Percentiles rank a stretch among this genome's conserved stretches.
These are phyloP conservation scores for Drosophila lacicola DNA, from an alignment of 2,888 invertebrate genomes.

Conservation along the genomic window DNA sequence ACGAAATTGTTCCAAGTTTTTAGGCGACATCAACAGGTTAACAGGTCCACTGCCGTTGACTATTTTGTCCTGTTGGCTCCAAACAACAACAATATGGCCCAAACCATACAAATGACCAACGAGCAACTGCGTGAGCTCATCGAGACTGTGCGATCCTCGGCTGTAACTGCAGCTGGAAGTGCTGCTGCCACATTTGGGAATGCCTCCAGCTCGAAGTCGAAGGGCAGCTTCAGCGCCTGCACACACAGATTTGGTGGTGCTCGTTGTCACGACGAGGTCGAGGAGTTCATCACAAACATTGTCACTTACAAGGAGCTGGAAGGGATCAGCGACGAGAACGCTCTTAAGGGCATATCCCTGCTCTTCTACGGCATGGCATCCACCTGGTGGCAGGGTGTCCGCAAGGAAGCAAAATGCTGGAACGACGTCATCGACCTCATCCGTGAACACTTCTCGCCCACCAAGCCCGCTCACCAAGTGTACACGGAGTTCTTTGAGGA, in stretches of 20 bases:
- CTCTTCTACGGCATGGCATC: slow-evolving; percentile 78
- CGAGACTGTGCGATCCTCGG: slow-evolving; percentile 1
- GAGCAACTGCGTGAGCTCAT: slow-evolving; percentile 16
- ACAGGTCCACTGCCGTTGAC: background rate
- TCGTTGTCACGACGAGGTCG: slow-evolving; percentile 81
- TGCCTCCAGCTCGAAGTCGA: slow-evolving; percentile 49
- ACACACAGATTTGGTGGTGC: slow-evolving; percentile 70
- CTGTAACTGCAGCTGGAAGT: background rate
- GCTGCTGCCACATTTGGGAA: background rate
- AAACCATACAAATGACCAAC: slow-evolving; percentile 13
- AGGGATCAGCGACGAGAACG: slow-evolving; percentile 79
- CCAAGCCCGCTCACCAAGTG: slow-evolving; percentile 82
- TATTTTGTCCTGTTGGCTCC: background rate
- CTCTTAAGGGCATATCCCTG: slow-evolving; percentile 80
- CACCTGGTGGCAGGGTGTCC: slow-evolving; percentile 84
- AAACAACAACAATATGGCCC: background rate
- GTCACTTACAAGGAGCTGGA: slow-evolving; percentile 82
- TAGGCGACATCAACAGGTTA: background rate
- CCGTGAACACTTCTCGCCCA: slow-evolving; percentile 82
- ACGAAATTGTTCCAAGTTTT: background rate
- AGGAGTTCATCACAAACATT: slow-evolving; percentile 80
- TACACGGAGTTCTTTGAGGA: slow-evolving; percentile 82
- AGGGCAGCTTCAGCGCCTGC: slow-evolving; percentile 80
- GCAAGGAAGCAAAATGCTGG: slow-evolving; percentile 82
- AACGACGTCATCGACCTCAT: slow-evolving; percentile 76